Base-by-base conservation (phyloP, 2,888 invertebrate genomes). In the Rotaria sp. region DNA sequence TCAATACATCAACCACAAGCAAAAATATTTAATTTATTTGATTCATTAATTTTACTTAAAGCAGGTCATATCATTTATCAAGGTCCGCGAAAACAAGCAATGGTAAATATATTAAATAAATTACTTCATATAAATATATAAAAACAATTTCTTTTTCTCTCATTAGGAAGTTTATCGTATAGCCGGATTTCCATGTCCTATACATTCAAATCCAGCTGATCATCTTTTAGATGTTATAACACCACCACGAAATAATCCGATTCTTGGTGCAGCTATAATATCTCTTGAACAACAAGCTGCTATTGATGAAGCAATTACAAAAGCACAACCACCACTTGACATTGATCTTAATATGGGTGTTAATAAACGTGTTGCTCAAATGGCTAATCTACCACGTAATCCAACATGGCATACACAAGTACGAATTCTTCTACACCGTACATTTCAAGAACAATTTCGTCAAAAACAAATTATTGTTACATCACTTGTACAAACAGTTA, bases 1-100 rank as follows among this genome's bases (percentile, higher is more conserved):
- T 91, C 91, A 45, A 91, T 91, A 67, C 91, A 91, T 88, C 91
- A 91, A 88, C 91, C 91, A 1, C 89, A 91, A 57, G 91, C 89
- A 26, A 80, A 80, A 80, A 80, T 80, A 10, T 80, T 80, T 26
- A 45, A 80, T 45, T 45, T 45, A 45, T 91, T 91, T 88, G 90
- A 91, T 88, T 88, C 88, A n/a, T 87, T 91, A 4, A 89, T 89
- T 85, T 88, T 91, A 84, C 88, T 91, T 55, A 89, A 89, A n/a
- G 87, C 88, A 26, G 91, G 91, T 30, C 88, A 90, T 86, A 88
- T 88, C 8, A 89, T 90, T 7, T 91, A 90, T 87, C 90, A 90
- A 87, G 91, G 91, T 2, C 89, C 89, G 7, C 86, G 89, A 26
- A 48, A n/a, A n/a, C 41, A 80, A 11, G 45, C n/a, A 24, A 45